A percentile compares a stretch with the other conserved stretches of the same genome.
Evolutionary conservation across 1,140 invertebrate genomes (phyloP).

Genomic region (Drosophila littoralis): DNA sequence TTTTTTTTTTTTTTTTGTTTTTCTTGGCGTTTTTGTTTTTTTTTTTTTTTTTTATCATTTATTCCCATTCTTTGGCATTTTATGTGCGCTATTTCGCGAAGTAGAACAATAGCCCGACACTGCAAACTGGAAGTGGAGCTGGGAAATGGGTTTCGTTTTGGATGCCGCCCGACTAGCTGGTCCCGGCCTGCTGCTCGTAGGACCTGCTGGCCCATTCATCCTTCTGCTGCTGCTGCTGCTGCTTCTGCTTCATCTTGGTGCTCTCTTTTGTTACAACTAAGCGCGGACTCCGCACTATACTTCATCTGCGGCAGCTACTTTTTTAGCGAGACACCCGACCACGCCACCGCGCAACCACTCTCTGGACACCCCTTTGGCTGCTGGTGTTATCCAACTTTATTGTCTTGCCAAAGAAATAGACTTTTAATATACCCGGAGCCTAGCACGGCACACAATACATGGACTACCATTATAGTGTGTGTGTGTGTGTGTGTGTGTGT

Average conservation of each 20-base stretch:
- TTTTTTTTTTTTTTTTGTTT: slow-evolving; percentile 17
- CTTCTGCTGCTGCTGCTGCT: slow-evolving; percentile 11
- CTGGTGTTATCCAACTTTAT: slow-evolving; percentile 64
- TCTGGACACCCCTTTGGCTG: slow-evolving; percentile 12
- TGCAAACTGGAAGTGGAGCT: slow-evolving; percentile 10
- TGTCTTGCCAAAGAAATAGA: slow-evolving; percentile 81
- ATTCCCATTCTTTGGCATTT: slow-evolving; percentile 60
- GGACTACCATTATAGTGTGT: slow-evolving; percentile 5
- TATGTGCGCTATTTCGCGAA: slow-evolving; percentile 79
- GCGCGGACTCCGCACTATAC: slow-evolving; percentile 33
- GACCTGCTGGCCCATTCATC: slow-evolving; percentile 14
- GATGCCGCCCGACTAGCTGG: not conserved
- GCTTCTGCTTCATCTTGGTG: slow-evolving; percentile 29
- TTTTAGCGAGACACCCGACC: slow-evolving; percentile 19
- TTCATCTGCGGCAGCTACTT: slow-evolving; percentile 36
- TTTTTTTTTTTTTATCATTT: slow-evolving; percentile 41
- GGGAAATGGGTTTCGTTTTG: slow-evolving; percentile 2
- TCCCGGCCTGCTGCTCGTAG: not conserved
- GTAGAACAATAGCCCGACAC: slow-evolving; percentile 72
- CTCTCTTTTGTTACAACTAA: slow-evolving; percentile 59
- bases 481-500: slow-evolving; percentile 45
- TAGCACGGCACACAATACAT: slow-evolving; percentile 42
- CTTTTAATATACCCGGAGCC: slow-evolving; percentile 74
- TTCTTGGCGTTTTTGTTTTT: slow-evolving; percentile 11
- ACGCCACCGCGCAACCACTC: not conserved